These are phyloP conservation scores for Iguana delicatissima DNA, from an alignment of 2,797 vertebrate species.

Conservation along the genomic window DNA sequence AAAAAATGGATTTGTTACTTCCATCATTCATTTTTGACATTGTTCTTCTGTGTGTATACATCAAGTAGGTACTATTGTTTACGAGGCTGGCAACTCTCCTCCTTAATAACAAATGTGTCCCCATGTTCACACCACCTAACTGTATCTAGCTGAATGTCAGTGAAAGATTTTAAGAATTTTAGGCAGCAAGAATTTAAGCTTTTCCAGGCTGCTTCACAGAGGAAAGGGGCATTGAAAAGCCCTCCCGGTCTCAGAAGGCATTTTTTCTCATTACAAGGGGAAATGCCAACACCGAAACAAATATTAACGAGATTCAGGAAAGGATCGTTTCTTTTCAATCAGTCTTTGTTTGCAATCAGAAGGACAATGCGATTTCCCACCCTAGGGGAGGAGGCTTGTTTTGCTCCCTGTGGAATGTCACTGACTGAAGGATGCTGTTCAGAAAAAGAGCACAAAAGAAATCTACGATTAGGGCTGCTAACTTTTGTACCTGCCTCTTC, in stretches of 20 bases:
- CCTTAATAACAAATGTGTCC: not conserved
- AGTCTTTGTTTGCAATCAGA: constrained; percentile 76
- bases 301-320: constrained; percentile 83
- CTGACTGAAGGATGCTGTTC: constrained; percentile 27
- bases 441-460: not conserved
- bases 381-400: constrained; percentile 31
- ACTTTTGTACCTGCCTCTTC: not conserved
- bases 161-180: not conserved
- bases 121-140: constrained; percentile 33
- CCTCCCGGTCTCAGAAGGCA: constrained; percentile 71
- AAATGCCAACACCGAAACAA: constrained; percentile 82
- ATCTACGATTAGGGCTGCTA: not conserved
- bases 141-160: constrained; percentile 13
- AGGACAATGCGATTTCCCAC: constrained; percentile 79
- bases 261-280: constrained; percentile 85
- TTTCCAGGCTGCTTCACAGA: constrained; percentile 55
- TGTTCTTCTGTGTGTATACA: not conserved
- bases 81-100: no score
- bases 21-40: constrained; percentile 30
- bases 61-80: no score
- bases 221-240: constrained; percentile 57
- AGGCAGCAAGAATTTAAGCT: constrained; percentile 29
- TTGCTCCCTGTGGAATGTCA: not conserved
- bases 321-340: constrained; percentile 82
- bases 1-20: constrained; percentile 38